These are phyloP conservation scores for Brachionus paranguensis DNA, from an alignment of 1,140 invertebrate genomes.

Conservation along the genomic window DNA sequence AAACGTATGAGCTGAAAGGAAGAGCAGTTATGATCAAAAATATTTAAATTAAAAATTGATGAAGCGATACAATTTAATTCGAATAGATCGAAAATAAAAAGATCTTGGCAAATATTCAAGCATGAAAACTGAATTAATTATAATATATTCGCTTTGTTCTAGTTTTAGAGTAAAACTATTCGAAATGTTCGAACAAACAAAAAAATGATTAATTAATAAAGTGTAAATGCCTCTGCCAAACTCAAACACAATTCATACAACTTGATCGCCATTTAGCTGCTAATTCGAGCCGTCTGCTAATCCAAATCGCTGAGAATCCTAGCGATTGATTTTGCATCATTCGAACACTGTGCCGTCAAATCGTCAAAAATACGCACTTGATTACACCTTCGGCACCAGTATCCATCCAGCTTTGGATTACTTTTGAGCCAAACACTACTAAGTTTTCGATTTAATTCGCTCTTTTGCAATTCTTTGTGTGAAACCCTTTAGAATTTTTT, in stretches of 20 bases:
- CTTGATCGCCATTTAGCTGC: neutral
- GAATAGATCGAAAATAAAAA: neutral
- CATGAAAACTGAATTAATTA: constrained; percentile 14
- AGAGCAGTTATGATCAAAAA: constrained; percentile 11
- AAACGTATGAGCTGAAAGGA: neutral
- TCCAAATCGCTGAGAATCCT: neutral
- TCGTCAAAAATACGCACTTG: neutral
- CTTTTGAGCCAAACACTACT: no score
- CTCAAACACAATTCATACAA: neutral
- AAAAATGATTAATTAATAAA: neutral
- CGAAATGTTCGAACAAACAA: neutral
- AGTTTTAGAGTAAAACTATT: neutral
- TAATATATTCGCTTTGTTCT: neutral
- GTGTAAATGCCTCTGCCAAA: neutral
- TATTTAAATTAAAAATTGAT: constrained; percentile 11
- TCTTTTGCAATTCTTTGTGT: neutral
- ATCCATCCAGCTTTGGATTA: no score
- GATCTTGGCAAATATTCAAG: neutral
- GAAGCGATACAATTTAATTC: constrained; percentile 1
- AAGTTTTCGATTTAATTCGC: neutral
- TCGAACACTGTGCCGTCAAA: neutral
- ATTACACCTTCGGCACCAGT: neutral
- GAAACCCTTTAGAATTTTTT: neutral
- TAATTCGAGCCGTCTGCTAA: neutral
- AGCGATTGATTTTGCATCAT: neutral